Evolutionary conservation across 1,140 invertebrate genomes (phyloP).

Genomic region (Dreissena rostriformis): DNA sequence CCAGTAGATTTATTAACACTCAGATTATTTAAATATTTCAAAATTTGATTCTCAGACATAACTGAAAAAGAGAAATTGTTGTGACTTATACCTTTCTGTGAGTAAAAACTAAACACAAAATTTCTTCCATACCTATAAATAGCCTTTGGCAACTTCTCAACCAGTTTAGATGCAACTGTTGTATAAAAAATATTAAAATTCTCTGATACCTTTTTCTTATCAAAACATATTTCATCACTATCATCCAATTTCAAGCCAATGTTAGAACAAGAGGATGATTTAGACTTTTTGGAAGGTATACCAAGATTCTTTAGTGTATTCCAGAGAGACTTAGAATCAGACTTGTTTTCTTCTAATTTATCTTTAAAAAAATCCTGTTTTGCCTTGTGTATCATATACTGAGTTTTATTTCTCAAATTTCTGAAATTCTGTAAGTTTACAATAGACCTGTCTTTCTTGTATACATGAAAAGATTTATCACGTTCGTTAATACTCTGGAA

Average conservation of each 20-base stretch:
- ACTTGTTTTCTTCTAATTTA: constrained; percentile 27
- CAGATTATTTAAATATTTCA: not conserved
- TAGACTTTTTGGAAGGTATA: constrained; percentile 20
- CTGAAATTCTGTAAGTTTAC: too few relatives aligned
- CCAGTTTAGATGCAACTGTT: constrained; percentile 15
- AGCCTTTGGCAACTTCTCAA: constrained; percentile 13
- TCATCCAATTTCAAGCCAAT: constrained; percentile 37
- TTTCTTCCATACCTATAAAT: constrained; percentile 13
- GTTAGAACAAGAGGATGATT: constrained; percentile 26
- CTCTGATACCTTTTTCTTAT: constrained; percentile 24
- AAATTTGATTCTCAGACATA: constrained; percentile 2
- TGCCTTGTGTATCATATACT: constrained; percentile 18
- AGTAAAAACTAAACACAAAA: too few relatives aligned
- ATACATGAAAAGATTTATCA: constrained; percentile 14
- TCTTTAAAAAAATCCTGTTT: constrained; percentile 12
- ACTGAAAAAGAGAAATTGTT: not conserved
- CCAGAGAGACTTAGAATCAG: constrained; percentile 31
- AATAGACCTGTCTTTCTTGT: not conserved
- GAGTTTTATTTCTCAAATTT: not conserved
- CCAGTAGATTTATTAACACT: constrained; percentile 3
- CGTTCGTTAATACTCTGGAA: not conserved
- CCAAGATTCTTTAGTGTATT: constrained; percentile 29
- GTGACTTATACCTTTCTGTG: too few relatives aligned
- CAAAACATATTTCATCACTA: constrained; percentile 26
- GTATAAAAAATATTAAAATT: constrained; percentile 28